Evolutionary conservation across 2,797 vertebrate species (phyloP).

Genomic region (Ibycter americanus): DNA sequence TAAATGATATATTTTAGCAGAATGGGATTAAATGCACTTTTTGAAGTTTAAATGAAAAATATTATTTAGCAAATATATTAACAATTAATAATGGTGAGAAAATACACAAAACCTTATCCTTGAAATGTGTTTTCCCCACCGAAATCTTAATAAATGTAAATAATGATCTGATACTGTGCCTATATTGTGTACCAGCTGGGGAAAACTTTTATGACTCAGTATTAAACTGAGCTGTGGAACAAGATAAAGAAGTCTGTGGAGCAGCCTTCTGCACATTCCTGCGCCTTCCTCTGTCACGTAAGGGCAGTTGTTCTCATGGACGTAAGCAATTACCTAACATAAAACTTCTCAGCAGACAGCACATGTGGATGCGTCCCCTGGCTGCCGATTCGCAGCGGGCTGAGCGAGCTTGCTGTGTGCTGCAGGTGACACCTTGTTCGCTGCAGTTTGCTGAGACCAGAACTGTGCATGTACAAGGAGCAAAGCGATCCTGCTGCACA

Average conservation of each 20-base stretch:
- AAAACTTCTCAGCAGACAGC: background rate
- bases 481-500: background rate
- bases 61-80: background rate
- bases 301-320: background rate
- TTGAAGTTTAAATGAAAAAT: background rate
- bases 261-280: background rate
- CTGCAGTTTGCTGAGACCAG: background rate
- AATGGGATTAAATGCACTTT: background rate
- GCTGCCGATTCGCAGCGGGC: background rate
- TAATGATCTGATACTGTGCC: background rate
- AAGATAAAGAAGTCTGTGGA: background rate
- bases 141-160: background rate
- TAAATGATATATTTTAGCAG: background rate
- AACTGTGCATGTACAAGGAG: background rate
- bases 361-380: too few species aligned
- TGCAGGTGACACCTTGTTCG: background rate
- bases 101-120: background rate
- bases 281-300: background rate
- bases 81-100: background rate
- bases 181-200: background rate
- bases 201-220: background rate
- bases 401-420: background rate
- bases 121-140: background rate
- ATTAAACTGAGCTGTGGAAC: background rate
- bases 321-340: background rate